Evolutionary conservation across 2,113 vertebrate species (phyloP).

Genomic region (Entelurus aequoreus): DNA sequence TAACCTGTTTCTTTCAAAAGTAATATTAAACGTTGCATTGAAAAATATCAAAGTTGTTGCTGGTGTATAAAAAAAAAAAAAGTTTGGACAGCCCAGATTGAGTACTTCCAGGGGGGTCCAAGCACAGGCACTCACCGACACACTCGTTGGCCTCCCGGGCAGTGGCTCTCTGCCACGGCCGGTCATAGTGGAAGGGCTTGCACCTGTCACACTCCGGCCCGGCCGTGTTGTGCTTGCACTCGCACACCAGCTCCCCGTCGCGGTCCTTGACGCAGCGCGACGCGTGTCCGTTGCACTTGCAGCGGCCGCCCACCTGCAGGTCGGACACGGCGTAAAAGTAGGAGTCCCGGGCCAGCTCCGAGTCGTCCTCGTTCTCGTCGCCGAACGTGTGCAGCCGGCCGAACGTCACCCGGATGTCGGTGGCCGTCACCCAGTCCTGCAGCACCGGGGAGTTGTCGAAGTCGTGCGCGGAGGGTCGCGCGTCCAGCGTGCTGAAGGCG

Average conservation of each 20-base stretch:
- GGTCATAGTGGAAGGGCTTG: constrained; percentile 97
- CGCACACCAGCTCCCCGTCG: constrained; percentile 87
- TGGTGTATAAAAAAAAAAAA: too few species aligned
- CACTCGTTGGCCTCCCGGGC: constrained; percentile 97
- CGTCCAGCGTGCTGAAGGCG: constrained; percentile 98
- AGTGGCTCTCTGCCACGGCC: constrained; percentile 96
- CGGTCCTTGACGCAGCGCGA: constrained; percentile 92
- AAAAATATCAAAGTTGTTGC: too few species aligned
- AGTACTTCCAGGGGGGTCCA: too few species aligned
- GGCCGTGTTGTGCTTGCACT: constrained; percentile 95
- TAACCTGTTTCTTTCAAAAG: too few species aligned
- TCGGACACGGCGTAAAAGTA: constrained; percentile 96
- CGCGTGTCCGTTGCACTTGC: constrained; percentile 97
- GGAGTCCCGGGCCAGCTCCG: constrained; percentile 89
- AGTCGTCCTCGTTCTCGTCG: constrained; percentile 93
- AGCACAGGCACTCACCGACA: constrained; percentile 79
- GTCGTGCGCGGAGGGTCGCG: constrained; percentile 93
- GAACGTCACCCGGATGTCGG: constrained; percentile 91
- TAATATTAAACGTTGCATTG: too few species aligned
- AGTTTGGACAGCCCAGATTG: too few species aligned
- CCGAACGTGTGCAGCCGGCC: constrained; percentile 90
- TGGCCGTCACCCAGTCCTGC: constrained; percentile 99
- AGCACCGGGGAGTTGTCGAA: constrained; percentile 98
- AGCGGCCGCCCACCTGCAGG: constrained; percentile 94
- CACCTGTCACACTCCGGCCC: constrained; percentile 97